phyloP scores from a whole-genome alignment of 2,797 vertebrate species.

The Tinamus major region DNA sequence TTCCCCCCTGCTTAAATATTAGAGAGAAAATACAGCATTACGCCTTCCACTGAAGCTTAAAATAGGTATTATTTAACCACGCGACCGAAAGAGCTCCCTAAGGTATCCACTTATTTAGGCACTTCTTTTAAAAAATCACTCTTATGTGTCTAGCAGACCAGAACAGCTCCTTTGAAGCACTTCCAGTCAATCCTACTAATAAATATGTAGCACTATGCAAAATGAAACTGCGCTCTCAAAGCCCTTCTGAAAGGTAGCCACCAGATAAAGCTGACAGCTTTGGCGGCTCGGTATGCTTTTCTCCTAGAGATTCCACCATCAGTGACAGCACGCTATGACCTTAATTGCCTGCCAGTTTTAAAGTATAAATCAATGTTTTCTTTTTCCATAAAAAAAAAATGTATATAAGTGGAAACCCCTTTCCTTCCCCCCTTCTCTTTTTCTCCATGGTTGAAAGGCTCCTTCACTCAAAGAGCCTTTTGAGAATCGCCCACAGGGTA shows the following conservation, averaged over 20 bases:
- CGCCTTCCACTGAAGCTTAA: slow-evolving; percentile 40
- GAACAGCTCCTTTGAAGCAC: slow-evolving; percentile 58
- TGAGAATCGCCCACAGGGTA: slow-evolving; percentile 20
- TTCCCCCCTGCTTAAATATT: background rate
- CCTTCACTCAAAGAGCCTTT: background rate
- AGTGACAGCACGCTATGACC: slow-evolving; percentile 4
- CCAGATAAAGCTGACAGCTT: slow-evolving; percentile 25
- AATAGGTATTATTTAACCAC: slow-evolving; percentile 56
- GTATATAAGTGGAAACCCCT: background rate
- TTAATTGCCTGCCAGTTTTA: slow-evolving; percentile 11
- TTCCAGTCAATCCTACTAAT: slow-evolving; percentile 51
- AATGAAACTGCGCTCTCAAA: slow-evolving; percentile 31
- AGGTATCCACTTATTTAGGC: slow-evolving; percentile 40
- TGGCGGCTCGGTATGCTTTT: background rate
- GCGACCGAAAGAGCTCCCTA: slow-evolving; percentile 43
- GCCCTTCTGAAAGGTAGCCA: slow-evolving; percentile 27
- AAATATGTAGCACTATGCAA: slow-evolving; percentile 50
- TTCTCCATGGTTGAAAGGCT: background rate
- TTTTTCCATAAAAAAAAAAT: background rate
- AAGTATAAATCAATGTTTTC: background rate
- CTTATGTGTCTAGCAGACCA: slow-evolving; percentile 59
- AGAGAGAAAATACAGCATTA: slow-evolving; percentile 11
- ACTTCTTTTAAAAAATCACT: slow-evolving; percentile 61
- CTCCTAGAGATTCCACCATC: slow-evolving; percentile 20
- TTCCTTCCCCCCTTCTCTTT: background rate